Base-by-base conservation (phyloP, 64 coral and sea anemone species). In the Porites australiensis region DNA sequence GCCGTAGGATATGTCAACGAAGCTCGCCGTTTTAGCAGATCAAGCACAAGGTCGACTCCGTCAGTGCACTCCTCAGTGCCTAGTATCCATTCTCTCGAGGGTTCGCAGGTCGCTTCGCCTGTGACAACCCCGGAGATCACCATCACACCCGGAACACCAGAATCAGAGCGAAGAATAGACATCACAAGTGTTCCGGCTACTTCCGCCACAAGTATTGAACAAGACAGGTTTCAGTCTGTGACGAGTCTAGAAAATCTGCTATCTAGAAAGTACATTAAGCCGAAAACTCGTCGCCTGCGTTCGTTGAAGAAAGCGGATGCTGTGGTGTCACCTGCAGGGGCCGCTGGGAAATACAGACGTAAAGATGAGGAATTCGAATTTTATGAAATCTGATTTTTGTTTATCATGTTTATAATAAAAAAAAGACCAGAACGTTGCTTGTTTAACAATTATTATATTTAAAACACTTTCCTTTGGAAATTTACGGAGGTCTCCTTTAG, bases 211-310 rank as follows among this genome's bases (percentile, higher is more conserved):
- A 96, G 95, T 80, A 87, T 96, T 19, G 87, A 92, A 0, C 88
- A 78, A 63, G 94, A 76, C 62, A 50, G 90, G 64, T 96, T 96
- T 68, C 90, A 96, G 50, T 93, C 95, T 37, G 82, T 80, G 2
- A 96, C 91, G 1, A 96, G 95, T 78, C 50, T 96, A 62, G 91
- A 96, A 49, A 88, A 96, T 55, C 65, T 96, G 46, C 79, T 96
- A 22, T 79, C 95, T 12, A 96, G 83, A 72, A 92, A 70, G 71
- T 96, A 93, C 72, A 86, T 96, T 15, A 96, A 93, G 77, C 79
- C 95, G 4, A 96, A 96, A 66, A 82, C 79, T 13, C 86, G 95
- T 15, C 87, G 79, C 8, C 74, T 96, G 72, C 90, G 91, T 27
- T 92, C 90, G 16, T 89, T 96, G 16, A 75, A 60, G 20, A 96